A percentile compares a stretch with the other conserved stretches of the same genome.
phyloP scores from a whole-genome alignment of 2,888 invertebrate species.

The Cantharis rustica region DNA sequence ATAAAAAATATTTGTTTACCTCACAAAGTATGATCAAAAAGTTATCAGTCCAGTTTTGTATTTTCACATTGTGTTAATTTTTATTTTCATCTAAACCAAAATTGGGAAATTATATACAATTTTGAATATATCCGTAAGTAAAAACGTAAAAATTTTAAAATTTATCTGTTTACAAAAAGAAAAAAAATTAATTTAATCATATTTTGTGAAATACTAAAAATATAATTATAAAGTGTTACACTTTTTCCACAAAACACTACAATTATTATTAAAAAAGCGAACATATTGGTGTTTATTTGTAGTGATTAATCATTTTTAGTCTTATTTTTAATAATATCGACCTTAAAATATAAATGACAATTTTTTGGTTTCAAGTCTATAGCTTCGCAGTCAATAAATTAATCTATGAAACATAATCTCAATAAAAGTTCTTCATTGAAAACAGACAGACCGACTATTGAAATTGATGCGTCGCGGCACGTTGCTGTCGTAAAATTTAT shows the following conservation, averaged over 20 bases:
- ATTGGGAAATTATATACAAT: not conserved
- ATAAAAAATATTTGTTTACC: not conserved
- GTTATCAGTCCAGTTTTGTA: not conserved
- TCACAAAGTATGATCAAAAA: not conserved
- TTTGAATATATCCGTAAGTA: not conserved
- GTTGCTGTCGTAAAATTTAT: not conserved
- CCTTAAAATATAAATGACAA: not conserved
- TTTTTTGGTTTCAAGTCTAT: not conserved
- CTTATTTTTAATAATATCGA: not conserved
- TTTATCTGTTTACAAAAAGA: not conserved
- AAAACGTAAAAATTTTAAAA: not conserved
- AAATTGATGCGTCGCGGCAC: not conserved
- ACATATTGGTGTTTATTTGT: not conserved
- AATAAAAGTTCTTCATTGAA: too few species aligned
- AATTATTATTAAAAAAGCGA: not conserved
- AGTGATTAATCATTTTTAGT: not conserved
- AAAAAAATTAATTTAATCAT: not conserved
- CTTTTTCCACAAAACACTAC: not conserved
- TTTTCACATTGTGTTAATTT: not conserved
- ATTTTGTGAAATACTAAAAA: not conserved
- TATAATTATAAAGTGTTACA: not conserved
- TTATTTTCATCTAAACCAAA: not conserved
- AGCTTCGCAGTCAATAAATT: not conserved
- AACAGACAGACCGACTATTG: not conserved
- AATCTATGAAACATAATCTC: not conserved